A percentile compares a stretch with the other conserved stretches of the same genome.
These are phyloP conservation scores for Brachyhypopomus occidentalis DNA, from an alignment of 2,113 vertebrate genomes.

Conservation along the genomic window DNA sequence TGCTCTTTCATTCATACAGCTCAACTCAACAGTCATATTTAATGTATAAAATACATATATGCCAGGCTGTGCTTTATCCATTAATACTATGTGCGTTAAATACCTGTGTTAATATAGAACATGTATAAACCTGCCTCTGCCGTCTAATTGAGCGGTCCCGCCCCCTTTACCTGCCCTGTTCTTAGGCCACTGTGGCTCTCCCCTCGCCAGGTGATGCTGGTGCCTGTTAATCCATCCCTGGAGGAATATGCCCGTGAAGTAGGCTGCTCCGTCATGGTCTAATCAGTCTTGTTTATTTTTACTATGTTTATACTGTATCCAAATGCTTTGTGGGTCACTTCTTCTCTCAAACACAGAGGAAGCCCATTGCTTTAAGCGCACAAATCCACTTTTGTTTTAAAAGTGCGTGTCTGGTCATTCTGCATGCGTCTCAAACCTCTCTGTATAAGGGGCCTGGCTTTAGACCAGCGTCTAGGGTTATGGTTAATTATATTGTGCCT, in stretches of 20 bases:
- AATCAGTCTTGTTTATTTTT: not conserved
- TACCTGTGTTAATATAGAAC: not conserved
- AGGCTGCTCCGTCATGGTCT: constrained; percentile 4
- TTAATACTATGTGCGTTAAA: too few species aligned
- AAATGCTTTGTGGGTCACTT: not conserved
- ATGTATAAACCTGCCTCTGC: not conserved
- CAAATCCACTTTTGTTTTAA: too few species aligned
- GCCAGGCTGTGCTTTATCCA: too few species aligned
- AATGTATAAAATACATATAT: too few species aligned
- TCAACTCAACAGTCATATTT: not conserved
- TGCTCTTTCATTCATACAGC: too few species aligned
- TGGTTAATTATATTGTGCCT: too few species aligned
- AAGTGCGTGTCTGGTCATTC: too few species aligned
- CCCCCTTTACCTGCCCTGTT: constrained; percentile 4
- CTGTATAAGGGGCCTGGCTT: too few species aligned
- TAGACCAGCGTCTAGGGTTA: too few species aligned
- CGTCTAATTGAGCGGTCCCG: not conserved
- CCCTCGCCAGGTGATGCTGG: constrained; percentile 89
- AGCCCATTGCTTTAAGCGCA: not conserved
- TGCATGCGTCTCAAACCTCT: too few species aligned
- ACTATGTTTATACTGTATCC: not conserved
- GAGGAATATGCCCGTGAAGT: constrained; percentile 88
- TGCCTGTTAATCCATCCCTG: constrained; percentile 85
- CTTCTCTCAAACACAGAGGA: too few species aligned
- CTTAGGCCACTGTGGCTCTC: constrained; percentile 94